Percentiles rank a stretch among this genome's conserved stretches.
Evolutionary conservation across 2,113 vertebrate genomes (phyloP).

Genomic region (Siniperca chuatsi): DNA sequence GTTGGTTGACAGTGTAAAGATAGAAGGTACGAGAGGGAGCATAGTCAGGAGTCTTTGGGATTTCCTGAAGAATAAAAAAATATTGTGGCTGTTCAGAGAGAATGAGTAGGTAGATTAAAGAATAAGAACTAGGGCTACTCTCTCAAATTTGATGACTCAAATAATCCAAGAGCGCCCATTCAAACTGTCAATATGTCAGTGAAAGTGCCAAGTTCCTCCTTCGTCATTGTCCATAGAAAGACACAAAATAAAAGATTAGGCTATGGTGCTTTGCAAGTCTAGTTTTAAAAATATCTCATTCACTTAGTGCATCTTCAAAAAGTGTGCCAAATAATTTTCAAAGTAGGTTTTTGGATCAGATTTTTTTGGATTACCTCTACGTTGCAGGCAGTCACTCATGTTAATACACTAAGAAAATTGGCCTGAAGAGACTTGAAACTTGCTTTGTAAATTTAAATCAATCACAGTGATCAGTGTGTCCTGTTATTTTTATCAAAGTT

Average conservation of each 20-base stretch:
- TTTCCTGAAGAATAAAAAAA: conserved; percentile 85
- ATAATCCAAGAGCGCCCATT: neutral
- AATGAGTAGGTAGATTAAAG: neutral
- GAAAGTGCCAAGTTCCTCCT: neutral
- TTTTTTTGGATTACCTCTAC: conserved; percentile 5
- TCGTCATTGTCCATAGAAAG: neutral
- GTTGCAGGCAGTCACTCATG: neutral
- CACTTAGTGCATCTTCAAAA: conserved; percentile 26
- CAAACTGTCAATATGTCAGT: neutral
- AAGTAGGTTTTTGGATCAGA: conserved; percentile 42
- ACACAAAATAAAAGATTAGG: neutral
- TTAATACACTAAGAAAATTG: neutral
- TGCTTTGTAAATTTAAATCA: neutral
- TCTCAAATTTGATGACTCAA: neutral
- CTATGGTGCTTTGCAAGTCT: neutral
- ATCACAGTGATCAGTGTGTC: neutral
- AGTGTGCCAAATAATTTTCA: conserved; percentile 29
- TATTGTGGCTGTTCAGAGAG: conserved; percentile 39
- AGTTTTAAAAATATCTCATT: conserved; percentile 22
- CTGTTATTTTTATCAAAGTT: neutral
- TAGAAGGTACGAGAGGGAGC: conserved; percentile 96
- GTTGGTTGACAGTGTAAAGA: conserved; percentile 91
- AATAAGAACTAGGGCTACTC: neutral
- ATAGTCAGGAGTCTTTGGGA: conserved; percentile 95
- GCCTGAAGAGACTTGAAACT: conserved; percentile 2